These are phyloP conservation scores for Seriola dumerili DNA, from an alignment of 2,113 vertebrate species.

Conservation along the genomic window DNA sequence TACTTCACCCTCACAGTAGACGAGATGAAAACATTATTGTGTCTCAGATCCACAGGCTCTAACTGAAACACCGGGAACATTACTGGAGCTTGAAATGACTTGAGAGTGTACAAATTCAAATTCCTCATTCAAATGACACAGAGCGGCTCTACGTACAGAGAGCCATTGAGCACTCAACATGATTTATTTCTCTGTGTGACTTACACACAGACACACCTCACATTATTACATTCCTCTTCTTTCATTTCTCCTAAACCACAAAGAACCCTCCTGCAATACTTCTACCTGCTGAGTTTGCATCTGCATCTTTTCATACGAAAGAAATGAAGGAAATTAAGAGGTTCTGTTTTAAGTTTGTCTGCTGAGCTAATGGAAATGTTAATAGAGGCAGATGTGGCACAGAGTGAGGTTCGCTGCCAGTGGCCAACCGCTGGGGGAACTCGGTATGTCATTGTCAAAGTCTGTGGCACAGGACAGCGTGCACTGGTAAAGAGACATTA, in stretches of 20 bases:
- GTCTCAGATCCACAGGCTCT: too few species aligned
- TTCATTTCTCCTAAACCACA: not conserved
- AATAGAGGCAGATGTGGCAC: not conserved
- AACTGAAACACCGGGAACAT: not conserved
- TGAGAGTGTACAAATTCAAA: not conserved
- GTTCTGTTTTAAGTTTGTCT: not conserved
- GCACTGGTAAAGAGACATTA: too few species aligned
- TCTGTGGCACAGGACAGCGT: too few species aligned
- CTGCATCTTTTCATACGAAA: not conserved
- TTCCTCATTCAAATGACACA: not conserved
- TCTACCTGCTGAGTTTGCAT: not conserved
- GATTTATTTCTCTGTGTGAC: not conserved
- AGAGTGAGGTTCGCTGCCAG: not conserved
- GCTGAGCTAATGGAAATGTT: constrained; percentile 7
- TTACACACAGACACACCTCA: not conserved
- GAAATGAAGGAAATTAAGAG: not conserved
- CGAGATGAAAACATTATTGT: too few species aligned
- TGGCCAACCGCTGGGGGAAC: too few species aligned
- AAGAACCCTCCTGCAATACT: not conserved
- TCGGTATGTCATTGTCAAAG: too few species aligned
- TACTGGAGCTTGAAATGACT: too few species aligned
- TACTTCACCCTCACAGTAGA: too few species aligned
- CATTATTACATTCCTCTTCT: not conserved
- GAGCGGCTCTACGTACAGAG: not conserved
- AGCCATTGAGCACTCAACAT: not conserved